Base-by-base conservation (phyloP, 2,113 vertebrate genomes). In the Megaceryle maxima region DNA sequence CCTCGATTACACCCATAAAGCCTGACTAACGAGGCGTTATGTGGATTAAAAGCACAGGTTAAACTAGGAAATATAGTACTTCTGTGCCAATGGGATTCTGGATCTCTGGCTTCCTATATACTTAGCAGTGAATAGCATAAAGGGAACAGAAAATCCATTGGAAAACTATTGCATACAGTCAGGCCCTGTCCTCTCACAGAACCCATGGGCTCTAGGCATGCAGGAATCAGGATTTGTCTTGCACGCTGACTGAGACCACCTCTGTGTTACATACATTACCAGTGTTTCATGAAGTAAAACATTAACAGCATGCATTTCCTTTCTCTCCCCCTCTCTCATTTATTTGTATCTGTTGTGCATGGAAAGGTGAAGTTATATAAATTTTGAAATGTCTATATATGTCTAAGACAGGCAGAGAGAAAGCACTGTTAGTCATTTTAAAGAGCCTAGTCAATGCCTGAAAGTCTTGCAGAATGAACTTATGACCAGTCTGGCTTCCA, bases 1-100 rank as follows among this genome's bases (percentile, higher is more conserved):
- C 93, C 88, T 96, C 69, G 83, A 94, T 95, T 94, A 89, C 80
- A 84, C 86, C 86, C 88, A 89, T 87, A 96, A 96, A 91, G 73
- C 29, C 79, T 87, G 63, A 93, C 64, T 90, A 94, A 94, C 0
- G 70, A 95, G 78, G 77, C 2, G 56, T 83, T 95, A 85, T n/a
- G 44, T 59, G 57, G 79, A 90, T 85, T 96, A 97, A 94, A 86
- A 85, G 22, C 82, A 90, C 63, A 88, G 87, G 86, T 89, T 83
- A 75, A 95, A 87, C n/a, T 73, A 88, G 56, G 63, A 96, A 93
- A 90, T 53, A 86, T 16, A 51, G 68, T 73, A 68, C 78, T 56
- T 44, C 22, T 82, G 57, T 79, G 88, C 87, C 90, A 92, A 7
- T 88, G 92, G 75, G 79, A 95, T 92, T 94, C 85, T 80, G 82